Evolutionary conservation across 2,113 vertebrate species (phyloP).

Genomic region (Camelus bactrianus): DNA sequence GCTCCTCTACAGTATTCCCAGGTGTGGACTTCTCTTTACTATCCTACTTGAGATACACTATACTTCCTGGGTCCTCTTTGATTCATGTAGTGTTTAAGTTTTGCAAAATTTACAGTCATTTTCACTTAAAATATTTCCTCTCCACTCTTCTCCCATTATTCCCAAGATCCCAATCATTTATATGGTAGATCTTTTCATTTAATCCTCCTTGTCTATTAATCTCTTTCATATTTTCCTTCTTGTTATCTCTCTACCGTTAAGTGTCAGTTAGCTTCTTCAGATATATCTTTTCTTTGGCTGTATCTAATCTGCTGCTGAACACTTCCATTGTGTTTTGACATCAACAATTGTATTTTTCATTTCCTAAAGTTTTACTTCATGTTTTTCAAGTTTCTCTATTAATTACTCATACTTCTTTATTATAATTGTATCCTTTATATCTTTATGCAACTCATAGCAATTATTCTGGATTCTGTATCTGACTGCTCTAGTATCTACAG

Average conservation of each 20-base stretch:
- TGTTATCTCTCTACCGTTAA: neutral
- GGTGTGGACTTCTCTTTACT: neutral
- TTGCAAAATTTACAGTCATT: neutral
- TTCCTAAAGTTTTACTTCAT: neutral
- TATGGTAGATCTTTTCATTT: neutral
- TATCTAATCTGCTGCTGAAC: neutral
- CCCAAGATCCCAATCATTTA: neutral
- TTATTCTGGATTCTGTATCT: neutral
- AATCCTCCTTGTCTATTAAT: neutral
- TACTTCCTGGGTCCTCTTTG: neutral
- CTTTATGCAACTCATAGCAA: neutral
- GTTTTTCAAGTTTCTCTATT: neutral
- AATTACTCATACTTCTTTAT: neutral
- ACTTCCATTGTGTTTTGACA: neutral
- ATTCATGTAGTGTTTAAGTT: neutral
- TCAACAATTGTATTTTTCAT: neutral
- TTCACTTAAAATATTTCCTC: constrained; percentile 20
- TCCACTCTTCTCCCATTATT: neutral
- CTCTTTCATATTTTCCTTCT: neutral
- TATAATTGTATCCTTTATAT: neutral
- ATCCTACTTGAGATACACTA: neutral
- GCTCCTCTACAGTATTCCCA: neutral
- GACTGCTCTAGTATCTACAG: neutral
- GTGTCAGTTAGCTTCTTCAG: neutral
- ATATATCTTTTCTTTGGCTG: neutral